These are phyloP conservation scores for Panthera tigris DNA, from an alignment of 2,113 vertebrate genomes.

Conservation along the genomic window DNA sequence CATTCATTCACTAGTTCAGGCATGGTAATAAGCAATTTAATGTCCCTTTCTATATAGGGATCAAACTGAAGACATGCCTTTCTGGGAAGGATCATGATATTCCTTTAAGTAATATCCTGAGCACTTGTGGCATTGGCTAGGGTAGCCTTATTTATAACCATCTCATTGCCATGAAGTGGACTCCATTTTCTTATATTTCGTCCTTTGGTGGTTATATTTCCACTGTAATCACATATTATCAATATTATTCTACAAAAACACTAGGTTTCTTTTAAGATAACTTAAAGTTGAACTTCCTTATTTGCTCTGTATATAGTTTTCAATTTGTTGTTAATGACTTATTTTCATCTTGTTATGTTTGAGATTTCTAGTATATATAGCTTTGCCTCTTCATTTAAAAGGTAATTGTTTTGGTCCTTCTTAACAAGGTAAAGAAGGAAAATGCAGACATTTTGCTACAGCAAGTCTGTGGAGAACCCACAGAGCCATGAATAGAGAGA, in stretches of 20 bases:
- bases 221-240: background rate
- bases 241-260: background rate
- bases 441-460: background rate
- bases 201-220: background rate
- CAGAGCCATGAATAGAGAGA: background rate
- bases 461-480: background rate
- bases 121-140: too few species aligned
- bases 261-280: background rate
- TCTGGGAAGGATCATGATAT: background rate
- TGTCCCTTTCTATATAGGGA: background rate
- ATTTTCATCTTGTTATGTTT: constrained; percentile 14
- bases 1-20: background rate
- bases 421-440: background rate
- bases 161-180: background rate
- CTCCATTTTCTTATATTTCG: background rate
- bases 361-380: background rate
- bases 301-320: background rate
- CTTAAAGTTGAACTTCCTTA: background rate
- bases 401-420: background rate
- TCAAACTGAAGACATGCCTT: background rate
- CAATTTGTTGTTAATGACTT: background rate
- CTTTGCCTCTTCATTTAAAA: background rate
- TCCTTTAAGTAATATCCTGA: background rate
- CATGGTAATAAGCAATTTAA: background rate
- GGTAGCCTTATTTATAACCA: background rate